Evolutionary conservation across 2,797 vertebrate genomes (phyloP).

Genomic region (Mormyrus proboscirostris): DNA sequence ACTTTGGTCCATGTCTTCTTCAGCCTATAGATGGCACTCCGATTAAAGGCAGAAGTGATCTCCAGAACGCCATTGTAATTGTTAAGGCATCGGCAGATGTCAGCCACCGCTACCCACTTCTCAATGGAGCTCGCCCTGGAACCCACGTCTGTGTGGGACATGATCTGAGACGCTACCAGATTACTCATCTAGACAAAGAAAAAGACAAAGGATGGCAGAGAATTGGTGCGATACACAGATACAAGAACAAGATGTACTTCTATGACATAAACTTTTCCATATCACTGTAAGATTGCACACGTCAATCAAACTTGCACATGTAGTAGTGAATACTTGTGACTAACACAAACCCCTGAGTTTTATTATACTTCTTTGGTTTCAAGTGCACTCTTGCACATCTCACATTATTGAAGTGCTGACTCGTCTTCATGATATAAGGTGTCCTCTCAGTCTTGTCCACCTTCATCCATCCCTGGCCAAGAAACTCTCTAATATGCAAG

Average conservation of each 20-base stretch:
- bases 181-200: conserved; percentile 79
- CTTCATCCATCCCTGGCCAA: conserved; percentile 98
- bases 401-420: conserved; percentile 94
- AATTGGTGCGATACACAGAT: background rate
- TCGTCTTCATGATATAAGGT: conserved; percentile 94
- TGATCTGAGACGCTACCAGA: conserved; percentile 92
- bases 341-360: background rate
- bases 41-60: conserved; percentile 89
- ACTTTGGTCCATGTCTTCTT: conserved; percentile 95
- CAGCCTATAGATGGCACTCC: conserved; percentile 88
- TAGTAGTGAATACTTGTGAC: background rate
- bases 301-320: background rate
- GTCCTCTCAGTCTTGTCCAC: conserved; percentile 83
- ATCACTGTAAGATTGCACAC: background rate
- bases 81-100: conserved; percentile 88
- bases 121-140: conserved; percentile 83
- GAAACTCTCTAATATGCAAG: conserved; percentile 75
- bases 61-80: conserved; percentile 92
- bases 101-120: conserved; percentile 90
- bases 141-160: conserved; percentile 81
- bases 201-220: background rate
- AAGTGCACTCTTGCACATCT: conserved; percentile 35
- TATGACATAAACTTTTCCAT: background rate
- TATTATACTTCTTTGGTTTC: background rate
- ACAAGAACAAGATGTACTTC: background rate